Evolutionary conservation across 2,888 invertebrate species (phyloP).

Genomic region (Chrysolina haemoptera): DNA sequence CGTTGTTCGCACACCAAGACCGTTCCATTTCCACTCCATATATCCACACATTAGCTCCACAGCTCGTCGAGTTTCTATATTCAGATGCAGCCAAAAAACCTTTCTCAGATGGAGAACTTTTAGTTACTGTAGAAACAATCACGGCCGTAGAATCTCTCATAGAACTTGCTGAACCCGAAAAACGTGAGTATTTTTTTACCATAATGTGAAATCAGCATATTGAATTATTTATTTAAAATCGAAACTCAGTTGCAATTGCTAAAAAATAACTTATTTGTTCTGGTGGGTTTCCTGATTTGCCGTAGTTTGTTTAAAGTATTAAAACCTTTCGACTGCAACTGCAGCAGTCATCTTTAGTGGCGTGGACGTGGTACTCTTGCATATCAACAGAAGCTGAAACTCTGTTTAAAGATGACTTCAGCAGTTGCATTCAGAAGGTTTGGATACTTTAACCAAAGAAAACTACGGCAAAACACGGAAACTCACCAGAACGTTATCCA

Average conservation of each 20-base stretch:
- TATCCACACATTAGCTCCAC: constrained; percentile 86
- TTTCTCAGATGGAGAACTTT: constrained; percentile 78
- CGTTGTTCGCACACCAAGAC: constrained; percentile 83
- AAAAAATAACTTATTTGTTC: constrained; percentile 11
- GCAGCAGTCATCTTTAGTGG: no score
- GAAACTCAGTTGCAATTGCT: neutral
- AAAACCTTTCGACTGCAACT: no score
- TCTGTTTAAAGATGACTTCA: no score
- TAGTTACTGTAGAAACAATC: constrained; percentile 81
- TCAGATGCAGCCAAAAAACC: constrained; percentile 76
- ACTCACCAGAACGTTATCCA: no score
- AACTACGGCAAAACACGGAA: no score
- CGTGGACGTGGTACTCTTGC: no score
- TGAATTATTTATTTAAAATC: neutral
- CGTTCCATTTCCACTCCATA: constrained; percentile 82
- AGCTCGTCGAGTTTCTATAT: constrained; percentile 83
- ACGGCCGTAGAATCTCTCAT: constrained; percentile 83
- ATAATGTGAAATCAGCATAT: neutral
- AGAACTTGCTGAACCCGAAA: constrained; percentile 81
- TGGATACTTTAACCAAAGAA: no score
- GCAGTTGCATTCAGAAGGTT: no score
- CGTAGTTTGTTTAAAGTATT: no score
- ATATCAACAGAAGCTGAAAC: no score
- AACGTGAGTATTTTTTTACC: constrained; percentile 75
- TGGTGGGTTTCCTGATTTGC: no score